Conservation (phyloP, 2,888 invertebrate species). For the Theretra japonica region DNA sequence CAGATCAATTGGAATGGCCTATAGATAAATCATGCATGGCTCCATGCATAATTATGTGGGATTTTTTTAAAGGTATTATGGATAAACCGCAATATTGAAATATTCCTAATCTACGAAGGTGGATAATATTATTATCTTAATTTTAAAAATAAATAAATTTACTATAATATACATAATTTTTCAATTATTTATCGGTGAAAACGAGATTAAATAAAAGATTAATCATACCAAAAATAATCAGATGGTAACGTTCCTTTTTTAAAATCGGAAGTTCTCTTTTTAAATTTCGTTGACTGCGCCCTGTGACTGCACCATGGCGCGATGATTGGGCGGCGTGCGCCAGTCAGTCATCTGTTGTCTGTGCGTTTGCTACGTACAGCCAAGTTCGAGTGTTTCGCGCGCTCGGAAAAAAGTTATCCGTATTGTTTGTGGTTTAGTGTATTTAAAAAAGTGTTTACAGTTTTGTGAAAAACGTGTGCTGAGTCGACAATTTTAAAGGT, state of each 20-base stretch:
- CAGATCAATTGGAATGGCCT: too few species aligned
- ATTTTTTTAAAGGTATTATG: too few species aligned
- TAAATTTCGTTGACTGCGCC: neutral
- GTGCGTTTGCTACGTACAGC: conserved; percentile 21
- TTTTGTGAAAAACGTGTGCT: conserved; percentile 6
- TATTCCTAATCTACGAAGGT: too few species aligned
- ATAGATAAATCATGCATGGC: too few species aligned
- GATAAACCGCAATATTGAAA: too few species aligned
- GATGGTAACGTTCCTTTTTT: neutral
- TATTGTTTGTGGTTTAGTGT: conserved; percentile 18
- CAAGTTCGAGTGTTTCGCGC: conserved; percentile 9
- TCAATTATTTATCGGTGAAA: too few species aligned
- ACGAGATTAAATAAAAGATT: neutral
- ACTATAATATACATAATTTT: too few species aligned
- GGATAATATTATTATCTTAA: too few species aligned
- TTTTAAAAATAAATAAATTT: too few species aligned
- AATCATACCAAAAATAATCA: neutral
- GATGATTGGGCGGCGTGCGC: neutral
- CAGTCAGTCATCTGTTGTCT: conserved; percentile 28
- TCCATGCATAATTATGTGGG: too few species aligned
- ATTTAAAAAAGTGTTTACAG: neutral
- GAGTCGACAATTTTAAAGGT: neutral
- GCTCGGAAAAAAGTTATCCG: neutral
- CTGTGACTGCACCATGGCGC: neutral
- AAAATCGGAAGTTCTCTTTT: conserved; percentile 2